Evolutionary conservation across 2,797 vertebrate genomes (phyloP).

Genomic region (Aphelocoma californica): DNA sequence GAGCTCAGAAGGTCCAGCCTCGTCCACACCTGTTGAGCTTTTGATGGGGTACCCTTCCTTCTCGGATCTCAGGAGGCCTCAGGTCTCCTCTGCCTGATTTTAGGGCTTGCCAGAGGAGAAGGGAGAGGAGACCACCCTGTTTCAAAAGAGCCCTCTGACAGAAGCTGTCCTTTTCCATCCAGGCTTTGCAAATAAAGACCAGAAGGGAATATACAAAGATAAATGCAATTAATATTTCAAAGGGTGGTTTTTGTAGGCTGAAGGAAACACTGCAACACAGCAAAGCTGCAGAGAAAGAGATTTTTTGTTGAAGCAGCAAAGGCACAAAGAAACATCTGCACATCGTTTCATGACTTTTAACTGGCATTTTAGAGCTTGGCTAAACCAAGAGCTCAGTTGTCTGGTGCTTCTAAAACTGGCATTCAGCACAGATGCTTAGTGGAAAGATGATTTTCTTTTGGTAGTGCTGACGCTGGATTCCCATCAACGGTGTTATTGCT

Average conservation of each 20-base stretch:
- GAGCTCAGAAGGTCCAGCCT: background rate
- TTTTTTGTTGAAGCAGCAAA: background rate
- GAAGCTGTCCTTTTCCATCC: background rate
- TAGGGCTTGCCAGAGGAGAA: background rate
- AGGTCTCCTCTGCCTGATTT: background rate
- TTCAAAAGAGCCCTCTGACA: background rate
- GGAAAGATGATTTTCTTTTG: conserved; percentile 49
- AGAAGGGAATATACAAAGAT: background rate
- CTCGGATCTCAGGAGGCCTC: background rate
- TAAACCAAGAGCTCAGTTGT: conserved; percentile 12
- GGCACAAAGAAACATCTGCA: conserved; percentile 47
- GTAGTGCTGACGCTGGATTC: background rate
- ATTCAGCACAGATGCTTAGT: conserved; percentile 34
- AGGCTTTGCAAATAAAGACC: background rate
- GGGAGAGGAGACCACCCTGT: background rate
- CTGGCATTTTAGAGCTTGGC: background rate
- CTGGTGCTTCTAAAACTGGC: conserved; percentile 7
- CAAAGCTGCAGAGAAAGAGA: background rate
- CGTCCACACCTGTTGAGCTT: too few relatives aligned
- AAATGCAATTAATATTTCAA: conserved; percentile 9
- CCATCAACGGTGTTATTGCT: background rate
- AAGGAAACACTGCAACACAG: background rate
- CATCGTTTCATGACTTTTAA: background rate
- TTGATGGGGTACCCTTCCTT: too few relatives aligned
- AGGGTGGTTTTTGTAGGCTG: background rate